Conservation (phyloP, 2,113 vertebrate species). For the Speoplatyrhinus poulsoni region DNA sequence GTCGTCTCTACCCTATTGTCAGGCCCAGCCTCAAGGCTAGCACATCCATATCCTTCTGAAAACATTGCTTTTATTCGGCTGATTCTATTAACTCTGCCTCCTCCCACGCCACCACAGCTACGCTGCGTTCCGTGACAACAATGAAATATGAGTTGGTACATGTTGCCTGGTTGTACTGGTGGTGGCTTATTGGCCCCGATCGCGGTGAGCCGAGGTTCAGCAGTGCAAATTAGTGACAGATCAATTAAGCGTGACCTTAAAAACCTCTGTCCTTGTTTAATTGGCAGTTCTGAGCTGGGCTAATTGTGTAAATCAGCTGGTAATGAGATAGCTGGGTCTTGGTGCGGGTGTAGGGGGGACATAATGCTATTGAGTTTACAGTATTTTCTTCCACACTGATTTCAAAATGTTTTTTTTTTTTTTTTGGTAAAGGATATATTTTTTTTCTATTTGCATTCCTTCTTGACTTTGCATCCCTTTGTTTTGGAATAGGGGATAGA, state of each 20-base stretch:
- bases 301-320: slow-evolving; percentile 86
- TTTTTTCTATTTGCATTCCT: background rate
- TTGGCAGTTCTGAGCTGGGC: slow-evolving; percentile 81
- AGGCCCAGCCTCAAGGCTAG: slow-evolving; percentile 68
- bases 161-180: slow-evolving; percentile 51
- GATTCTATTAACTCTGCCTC: slow-evolving; percentile 55
- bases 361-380: slow-evolving; percentile 72
- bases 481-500: slow-evolving; percentile 29
- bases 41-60: slow-evolving; percentile 55
- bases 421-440: background rate
- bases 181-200: slow-evolving; percentile 54
- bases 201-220: slow-evolving; percentile 67
- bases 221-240: slow-evolving; percentile 80
- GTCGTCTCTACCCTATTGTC: slow-evolving; percentile 65
- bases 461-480: background rate
- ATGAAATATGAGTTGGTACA: slow-evolving; percentile 40
- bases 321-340: slow-evolving; percentile 87
- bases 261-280: slow-evolving; percentile 86
- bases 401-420: background rate
- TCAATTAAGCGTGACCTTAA: slow-evolving; percentile 87
- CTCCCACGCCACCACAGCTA: slow-evolving; percentile 48
- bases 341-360: slow-evolving; percentile 71
- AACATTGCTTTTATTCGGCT: slow-evolving; percentile 54
- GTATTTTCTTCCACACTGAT: slow-evolving; percentile 24
- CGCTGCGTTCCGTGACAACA: slow-evolving; percentile 47